Base-by-base conservation (phyloP, 2,888 invertebrate species). In the Dryococelus australis region DNA sequence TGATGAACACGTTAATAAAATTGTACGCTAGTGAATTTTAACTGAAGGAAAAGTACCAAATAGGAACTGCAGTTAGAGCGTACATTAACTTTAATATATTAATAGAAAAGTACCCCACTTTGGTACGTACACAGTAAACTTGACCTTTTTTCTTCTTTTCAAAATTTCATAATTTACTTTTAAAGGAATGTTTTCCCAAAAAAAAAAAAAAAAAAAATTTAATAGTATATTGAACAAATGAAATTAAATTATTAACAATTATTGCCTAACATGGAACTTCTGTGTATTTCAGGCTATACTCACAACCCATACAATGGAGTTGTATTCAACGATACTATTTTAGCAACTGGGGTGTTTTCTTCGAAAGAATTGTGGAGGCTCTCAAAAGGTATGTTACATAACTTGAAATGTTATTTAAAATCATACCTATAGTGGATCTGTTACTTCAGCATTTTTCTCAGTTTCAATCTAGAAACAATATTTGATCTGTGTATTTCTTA, bases 331-430 rank as follows among this genome's bases (percentile, higher is more conserved):
- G 98, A 99, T 95, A 99, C 99, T 93, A 99, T 99, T 94, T 96
- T 98, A 95, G 99, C 99, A 92, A 99, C 99, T 92, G 99, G 99
- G 93, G 99, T 99, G 93, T 99, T 99, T 96, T 98, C 99, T 92
- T 99, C 99, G 92, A 98, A 98, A 95, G 99, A 99, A 95, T 96
- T 99, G 93, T 98, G 99, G 97, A 97, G 98, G 94, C 96, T 99
- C 93, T 99, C 99, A 92, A 98, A 98, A 97, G 97, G 98, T 98
- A 95, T 93, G 93, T 88, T 86, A 16, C 10, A 24, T 65, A 65
- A 10, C 16, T 65, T 65, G 65, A 65, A 20, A 65, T 65, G 65
- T 24, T 24, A 65, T 8, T 65, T 65, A 65, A 16, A 65, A 24
- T 65, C 65, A 65, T 1, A 65, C 20, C 8, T 51, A 20, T 65